Base-by-base conservation (phyloP, 1,140 invertebrate species). In the Planococcus citri region DNA sequence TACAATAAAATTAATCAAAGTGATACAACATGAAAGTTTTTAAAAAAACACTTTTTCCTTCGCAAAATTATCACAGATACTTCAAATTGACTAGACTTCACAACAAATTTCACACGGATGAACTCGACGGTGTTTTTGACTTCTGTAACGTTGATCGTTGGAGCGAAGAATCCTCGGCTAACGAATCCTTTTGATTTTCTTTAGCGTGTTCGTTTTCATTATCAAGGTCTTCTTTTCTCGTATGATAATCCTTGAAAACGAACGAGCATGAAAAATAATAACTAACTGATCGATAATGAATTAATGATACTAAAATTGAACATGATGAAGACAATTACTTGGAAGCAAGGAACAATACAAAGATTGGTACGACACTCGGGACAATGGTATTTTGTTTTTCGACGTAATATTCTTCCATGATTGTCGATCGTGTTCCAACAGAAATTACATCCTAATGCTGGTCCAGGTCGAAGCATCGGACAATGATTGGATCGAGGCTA, bases 371-470 rank as follows among this genome's bases (percentile, higher is more conserved):
- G 87, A 78, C 90, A 92, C 76, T 92, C 89, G 1, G 89, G 89
- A 80, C 90, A 92, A 77, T 91, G 88, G 77, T 91, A 92, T 78
- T 91, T 91, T 2, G 90, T 92, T 81, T 92, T 92, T 70, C 90
- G 80, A 22, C 90, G 80, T 38, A 91, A 81, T 73, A 91, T 91
- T 60, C 89, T 79, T 22, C 88, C 88, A 78, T 88, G 86, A 38
- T 83, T 83, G 75, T 92, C 89, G 58, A 90, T 87, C 0, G 89
- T 91, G 75, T 92, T 92, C 90, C 90, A 92, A 78, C 90, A 92
- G 75, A 88, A 91, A 79, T 90, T 91, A 78, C 89, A 92, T 57
- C 89, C 88, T 67, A 92, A 77, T 1, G 90, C 89, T 14, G 90
- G 89, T 0, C 90, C 90, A 9, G 86, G 84, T 57, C 90, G 82